Conservation (phyloP, 2,888 invertebrate species). For the Brenthis hecate region DNA sequence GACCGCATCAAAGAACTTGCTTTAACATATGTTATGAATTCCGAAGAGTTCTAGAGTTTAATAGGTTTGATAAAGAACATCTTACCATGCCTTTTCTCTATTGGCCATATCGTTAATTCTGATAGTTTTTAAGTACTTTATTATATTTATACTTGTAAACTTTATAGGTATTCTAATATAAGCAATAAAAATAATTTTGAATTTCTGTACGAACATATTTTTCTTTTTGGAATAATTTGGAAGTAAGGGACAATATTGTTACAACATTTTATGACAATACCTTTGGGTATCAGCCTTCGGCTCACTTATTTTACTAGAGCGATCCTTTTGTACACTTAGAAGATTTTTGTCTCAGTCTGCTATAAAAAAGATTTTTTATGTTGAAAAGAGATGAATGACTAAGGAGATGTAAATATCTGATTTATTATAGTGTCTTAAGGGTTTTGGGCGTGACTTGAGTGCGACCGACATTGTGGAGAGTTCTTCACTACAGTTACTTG, state of each 20-base stretch:
- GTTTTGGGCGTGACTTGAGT: slow-evolving; percentile 36
- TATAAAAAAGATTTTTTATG: not conserved
- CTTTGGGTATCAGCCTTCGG: too few species aligned
- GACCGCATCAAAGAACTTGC: too few species aligned
- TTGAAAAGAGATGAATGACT: slow-evolving; percentile 3
- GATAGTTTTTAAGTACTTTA: too few species aligned
- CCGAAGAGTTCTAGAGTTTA: too few species aligned
- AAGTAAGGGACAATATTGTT: not conserved
- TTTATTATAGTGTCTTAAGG: slow-evolving; percentile 28
- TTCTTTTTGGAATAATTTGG: not conserved
- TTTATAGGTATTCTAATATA: too few species aligned
- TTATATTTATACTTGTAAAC: too few species aligned
- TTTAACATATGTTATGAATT: too few species aligned
- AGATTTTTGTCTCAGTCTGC: slow-evolving; percentile 4
- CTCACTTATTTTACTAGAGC: not conserved
- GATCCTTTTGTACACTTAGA: not conserved
- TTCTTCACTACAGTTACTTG: slow-evolving; percentile 29
- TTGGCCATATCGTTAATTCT: too few species aligned
- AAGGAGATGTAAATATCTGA: slow-evolving; percentile 13
- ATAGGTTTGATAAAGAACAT: too few species aligned
- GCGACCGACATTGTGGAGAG: slow-evolving; percentile 35
- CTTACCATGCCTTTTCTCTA: too few species aligned
- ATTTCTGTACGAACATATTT: not conserved
- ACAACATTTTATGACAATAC: not conserved
- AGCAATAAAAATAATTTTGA: too few species aligned